These are phyloP conservation scores for Deroptyus accipitrinus DNA, from an alignment of 2,113 vertebrate genomes.

Conservation along the genomic window DNA sequence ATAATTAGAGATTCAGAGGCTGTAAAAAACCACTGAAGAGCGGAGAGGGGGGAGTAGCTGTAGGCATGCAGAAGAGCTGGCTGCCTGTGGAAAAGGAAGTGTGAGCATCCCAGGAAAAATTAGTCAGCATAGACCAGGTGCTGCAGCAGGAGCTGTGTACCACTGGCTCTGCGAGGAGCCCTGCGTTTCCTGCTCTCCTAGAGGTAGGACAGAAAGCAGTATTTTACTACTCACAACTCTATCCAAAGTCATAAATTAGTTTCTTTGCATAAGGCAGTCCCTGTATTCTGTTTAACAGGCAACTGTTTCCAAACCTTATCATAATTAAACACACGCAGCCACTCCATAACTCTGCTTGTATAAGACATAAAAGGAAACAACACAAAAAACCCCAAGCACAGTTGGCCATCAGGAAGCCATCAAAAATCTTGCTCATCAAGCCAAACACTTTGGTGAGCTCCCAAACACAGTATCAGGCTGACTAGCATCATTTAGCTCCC, in stretches of 20 bases:
- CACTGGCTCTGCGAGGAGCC: fast-evolving
- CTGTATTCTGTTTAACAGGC: not conserved
- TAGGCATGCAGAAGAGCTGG: not conserved
- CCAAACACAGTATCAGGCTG: not conserved
- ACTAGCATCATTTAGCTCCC: not conserved
- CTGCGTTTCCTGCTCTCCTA: not conserved
- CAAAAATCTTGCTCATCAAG: not conserved
- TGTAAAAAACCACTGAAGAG: not conserved
- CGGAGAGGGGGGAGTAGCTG: not conserved
- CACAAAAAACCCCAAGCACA: not conserved
- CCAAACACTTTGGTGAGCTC: not conserved
- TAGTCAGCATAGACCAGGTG: not conserved
- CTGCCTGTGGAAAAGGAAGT: not conserved
- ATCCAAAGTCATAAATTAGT: not conserved
- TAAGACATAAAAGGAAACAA: not conserved
- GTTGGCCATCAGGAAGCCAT: not conserved
- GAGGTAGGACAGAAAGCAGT: fast-evolving
- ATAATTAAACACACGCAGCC: not conserved
- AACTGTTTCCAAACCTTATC: not conserved
- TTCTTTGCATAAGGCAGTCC: not conserved
- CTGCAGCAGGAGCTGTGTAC: not conserved
- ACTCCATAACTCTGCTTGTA: not conserved
- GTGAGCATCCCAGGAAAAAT: not conserved
- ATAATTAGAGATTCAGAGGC: not conserved
- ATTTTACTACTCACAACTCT: not conserved